These are phyloP conservation scores for Vollenhovia emeryi DNA, from an alignment of 1,140 invertebrate species.

Conservation along the genomic window DNA sequence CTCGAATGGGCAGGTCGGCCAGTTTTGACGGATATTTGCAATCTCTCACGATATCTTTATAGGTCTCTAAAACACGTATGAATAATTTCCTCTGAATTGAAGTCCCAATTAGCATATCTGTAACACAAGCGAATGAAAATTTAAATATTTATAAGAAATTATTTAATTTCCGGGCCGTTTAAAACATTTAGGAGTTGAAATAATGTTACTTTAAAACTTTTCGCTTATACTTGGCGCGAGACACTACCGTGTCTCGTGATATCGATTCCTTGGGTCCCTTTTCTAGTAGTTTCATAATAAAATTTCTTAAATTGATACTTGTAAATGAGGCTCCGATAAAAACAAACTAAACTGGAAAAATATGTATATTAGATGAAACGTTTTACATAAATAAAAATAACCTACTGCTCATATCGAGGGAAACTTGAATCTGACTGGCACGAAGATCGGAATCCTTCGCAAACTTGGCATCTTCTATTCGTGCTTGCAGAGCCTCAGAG, in stretches of 20 bases:
- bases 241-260: no score
- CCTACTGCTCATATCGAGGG: conserved; percentile 90
- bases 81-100: conserved; percentile 87
- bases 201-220: no score
- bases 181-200: neutral
- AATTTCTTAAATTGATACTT: no score
- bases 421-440: conserved; percentile 88
- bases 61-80: conserved; percentile 88
- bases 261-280: neutral
- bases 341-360: no score
- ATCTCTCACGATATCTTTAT: conserved; percentile 85
- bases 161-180: neutral
- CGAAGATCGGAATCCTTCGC: conserved; percentile 84
- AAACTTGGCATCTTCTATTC: conserved; percentile 84
- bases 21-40: conserved; percentile 87
- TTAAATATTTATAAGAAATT: neutral
- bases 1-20: conserved; percentile 86
- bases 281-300: neutral
- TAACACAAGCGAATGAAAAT: conserved; percentile 15
- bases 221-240: no score
- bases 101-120: conserved; percentile 91
- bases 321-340: no score
- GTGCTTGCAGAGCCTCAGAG: conserved; percentile 87
- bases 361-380: no score
- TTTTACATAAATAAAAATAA: neutral